Evolutionary conservation across 2,888 invertebrate species (phyloP), one percentile per base, ranked within the genome.

Genomic region (Sminthurinus aureus): DNA sequence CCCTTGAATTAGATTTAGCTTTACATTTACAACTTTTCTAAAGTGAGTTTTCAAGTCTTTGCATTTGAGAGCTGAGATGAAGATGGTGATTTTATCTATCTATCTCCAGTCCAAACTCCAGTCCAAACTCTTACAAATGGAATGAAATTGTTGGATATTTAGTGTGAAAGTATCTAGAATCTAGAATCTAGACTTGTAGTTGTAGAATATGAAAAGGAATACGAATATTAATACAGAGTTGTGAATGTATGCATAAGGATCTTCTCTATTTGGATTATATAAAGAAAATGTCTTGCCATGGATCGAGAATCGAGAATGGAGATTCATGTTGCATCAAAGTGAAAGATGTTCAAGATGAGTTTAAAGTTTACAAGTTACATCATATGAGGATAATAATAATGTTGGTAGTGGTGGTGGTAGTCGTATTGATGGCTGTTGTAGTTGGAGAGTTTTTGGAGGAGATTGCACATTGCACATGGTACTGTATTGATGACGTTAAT

Each of bases 401-500:
- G 20, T 20, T 13, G 20, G 22, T 66, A n/a, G 3, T n/a, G 15
- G 66, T 66, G 66, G 15, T 8, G 8, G 66, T n/a, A n/a, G 66
- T n/a, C 8, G 15, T n/a, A n/a, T 1, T 66, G 8, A 13, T 69
- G 69, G 2, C 8, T 15, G n/a, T 66, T 15, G n/a, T 38, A 38
- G 38, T 73, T 24, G 22, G 76, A 52, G 76, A 76, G 38, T 69
- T 66, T 78, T 26, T 74, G 52, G 67, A 69, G 52, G 67, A 67
- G 77, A 82, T 71, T 50, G 79, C 51, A 20, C 51, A 73, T 66
- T 77, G 76, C 51, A 20, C 51, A 73, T 66, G 82, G 76, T 67
- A 75, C 67, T 82, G 82, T 67, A 67, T 52, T 75, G 67, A 73
- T 52, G 18, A 79, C 71, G 64, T 22, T 73, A 83, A 73, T 74